phyloP scores from a whole-genome alignment of 2,888 invertebrate species.

The Dolichomitus sp. region DNA sequence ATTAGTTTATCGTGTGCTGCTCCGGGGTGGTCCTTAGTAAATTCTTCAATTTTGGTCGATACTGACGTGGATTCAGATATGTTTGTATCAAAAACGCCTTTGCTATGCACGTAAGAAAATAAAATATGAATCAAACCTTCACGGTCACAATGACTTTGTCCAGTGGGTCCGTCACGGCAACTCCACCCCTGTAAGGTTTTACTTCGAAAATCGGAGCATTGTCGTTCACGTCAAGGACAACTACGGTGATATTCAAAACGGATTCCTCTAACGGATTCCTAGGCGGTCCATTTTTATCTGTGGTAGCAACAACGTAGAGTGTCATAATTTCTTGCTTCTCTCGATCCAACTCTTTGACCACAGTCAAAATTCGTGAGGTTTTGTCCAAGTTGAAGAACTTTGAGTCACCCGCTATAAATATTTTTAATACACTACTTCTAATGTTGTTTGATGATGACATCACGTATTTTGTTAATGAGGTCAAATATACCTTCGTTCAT shows the following conservation, averaged over 20 bases:
- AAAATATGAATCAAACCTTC: slow-evolving; percentile 79
- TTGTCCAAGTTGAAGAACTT: slow-evolving; percentile 86
- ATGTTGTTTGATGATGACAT: background rate
- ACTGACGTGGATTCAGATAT: no score
- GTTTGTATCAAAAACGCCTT: no score
- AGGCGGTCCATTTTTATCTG: slow-evolving; percentile 80
- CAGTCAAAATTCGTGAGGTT: slow-evolving; percentile 82
- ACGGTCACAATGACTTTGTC: slow-evolving; percentile 87
- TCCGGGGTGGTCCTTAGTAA: no score
- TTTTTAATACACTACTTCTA: background rate
- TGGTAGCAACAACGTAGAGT: slow-evolving; percentile 87
- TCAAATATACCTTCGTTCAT: slow-evolving; percentile 64
- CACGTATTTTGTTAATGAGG: background rate
- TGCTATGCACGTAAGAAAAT: background rate
- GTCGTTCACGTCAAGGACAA: slow-evolving; percentile 89
- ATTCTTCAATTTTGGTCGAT: no score
- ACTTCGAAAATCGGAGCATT: slow-evolving; percentile 87
- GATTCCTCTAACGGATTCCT: slow-evolving; percentile 80
- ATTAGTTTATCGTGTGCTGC: background rate
- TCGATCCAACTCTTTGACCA: slow-evolving; percentile 86
- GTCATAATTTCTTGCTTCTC: slow-evolving; percentile 83
- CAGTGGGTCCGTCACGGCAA: slow-evolving; percentile 86
- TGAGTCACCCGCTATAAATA: slow-evolving; percentile 74
- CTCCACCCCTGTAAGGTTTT: slow-evolving; percentile 87
- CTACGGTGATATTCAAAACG: slow-evolving; percentile 86